Percentiles rank a stretch among this genome's conserved stretches.
Conservation (phyloP, 64 coral and sea anemone species). For the Acropora yongei region DNA sequence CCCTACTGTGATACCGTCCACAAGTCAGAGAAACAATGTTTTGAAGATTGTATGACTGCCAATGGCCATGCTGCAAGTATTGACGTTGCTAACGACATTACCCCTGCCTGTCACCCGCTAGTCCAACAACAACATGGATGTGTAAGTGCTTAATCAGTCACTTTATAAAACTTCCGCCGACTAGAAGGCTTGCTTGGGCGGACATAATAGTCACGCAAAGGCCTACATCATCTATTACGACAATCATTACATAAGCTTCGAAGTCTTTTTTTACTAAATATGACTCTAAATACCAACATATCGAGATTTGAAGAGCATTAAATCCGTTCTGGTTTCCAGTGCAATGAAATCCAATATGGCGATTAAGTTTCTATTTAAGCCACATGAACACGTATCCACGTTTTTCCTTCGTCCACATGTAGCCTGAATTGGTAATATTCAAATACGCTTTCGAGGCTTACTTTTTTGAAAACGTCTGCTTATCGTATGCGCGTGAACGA, state of each 20-base stretch:
- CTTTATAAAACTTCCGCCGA: background rate
- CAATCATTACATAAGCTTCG: no score
- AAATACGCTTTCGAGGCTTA: background rate
- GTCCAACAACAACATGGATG: background rate
- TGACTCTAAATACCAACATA: background rate
- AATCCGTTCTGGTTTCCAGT: background rate
- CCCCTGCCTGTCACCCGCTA: slow-evolving; percentile 13
- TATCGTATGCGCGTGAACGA: background rate
- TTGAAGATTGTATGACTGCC: slow-evolving; percentile 39
- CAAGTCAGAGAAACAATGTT: slow-evolving; percentile 11
- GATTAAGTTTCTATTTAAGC: background rate
- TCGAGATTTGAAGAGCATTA: background rate
- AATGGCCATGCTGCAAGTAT: slow-evolving; percentile 2
- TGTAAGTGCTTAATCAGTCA: background rate
- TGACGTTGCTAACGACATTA: slow-evolving; percentile 9
- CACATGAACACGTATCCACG: background rate
- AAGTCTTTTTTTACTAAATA: background rate
- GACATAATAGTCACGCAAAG: background rate
- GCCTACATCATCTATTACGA: background rate
- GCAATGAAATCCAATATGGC: no score
- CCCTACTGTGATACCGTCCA: slow-evolving; percentile 25
- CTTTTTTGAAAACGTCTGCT: background rate
- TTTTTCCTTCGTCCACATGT: background rate
- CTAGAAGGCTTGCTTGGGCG: background rate
- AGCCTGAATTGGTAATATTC: background rate